Evolutionary conservation across 1,140 invertebrate species (phyloP).

Genomic region (Drosophila subpulchrella): DNA sequence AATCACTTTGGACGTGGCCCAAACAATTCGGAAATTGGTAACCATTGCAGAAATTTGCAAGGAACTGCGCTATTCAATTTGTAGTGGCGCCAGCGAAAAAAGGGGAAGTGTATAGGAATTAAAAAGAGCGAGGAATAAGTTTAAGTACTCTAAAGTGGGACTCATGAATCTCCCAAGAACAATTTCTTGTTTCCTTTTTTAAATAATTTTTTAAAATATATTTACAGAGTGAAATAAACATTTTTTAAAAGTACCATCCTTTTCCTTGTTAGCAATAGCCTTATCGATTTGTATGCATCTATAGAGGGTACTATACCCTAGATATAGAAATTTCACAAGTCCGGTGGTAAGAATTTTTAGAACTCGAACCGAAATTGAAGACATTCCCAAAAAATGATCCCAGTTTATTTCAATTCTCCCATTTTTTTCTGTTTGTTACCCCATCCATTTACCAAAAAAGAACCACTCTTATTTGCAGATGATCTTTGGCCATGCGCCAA

Average conservation of each 20-base stretch:
- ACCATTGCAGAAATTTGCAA: neutral
- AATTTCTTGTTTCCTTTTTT: too few species aligned
- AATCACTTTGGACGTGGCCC: conserved; percentile 49
- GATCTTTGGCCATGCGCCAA: conserved; percentile 67
- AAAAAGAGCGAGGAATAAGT: too few species aligned
- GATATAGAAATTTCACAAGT: neutral
- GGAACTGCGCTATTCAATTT: neutral
- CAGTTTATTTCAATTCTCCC: conserved; percentile 29
- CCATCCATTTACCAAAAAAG: neutral
- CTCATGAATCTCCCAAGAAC: too few species aligned
- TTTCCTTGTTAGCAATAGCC: neutral
- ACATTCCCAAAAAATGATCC: conserved; percentile 21
- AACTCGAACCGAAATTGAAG: neutral
- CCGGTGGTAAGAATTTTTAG: too few species aligned
- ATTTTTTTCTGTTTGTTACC: neutral
- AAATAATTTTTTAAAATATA: neutral
- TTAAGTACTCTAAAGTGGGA: too few species aligned
- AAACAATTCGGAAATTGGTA: conserved; percentile 54
- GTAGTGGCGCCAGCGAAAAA: conserved; percentile 25
- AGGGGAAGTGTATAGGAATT: too few species aligned
- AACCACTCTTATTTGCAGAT: conserved; percentile 46
- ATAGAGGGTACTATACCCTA: neutral
- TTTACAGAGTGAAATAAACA: too few species aligned
- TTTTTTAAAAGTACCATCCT: too few species aligned
- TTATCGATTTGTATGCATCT: neutral